These are phyloP conservation scores for Delia radicum DNA, from an alignment of 1,140 invertebrate genomes.

Conservation along the genomic window DNA sequence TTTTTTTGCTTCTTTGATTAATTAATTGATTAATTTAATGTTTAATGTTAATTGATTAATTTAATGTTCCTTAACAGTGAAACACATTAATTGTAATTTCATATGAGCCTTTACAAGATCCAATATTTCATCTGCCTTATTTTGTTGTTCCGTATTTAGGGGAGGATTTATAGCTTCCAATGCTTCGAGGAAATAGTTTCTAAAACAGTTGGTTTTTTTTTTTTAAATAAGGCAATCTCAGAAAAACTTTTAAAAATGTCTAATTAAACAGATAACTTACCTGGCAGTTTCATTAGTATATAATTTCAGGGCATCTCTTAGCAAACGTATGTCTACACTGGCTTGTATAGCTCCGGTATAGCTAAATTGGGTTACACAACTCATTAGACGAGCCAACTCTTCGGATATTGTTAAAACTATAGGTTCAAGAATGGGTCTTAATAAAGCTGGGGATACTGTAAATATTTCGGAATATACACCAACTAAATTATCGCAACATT, in stretches of 20 bases:
- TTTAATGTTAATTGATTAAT: no score
- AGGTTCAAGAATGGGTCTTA: conserved; percentile 75
- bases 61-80: conserved; percentile 46
- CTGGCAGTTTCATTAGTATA: conserved; percentile 54
- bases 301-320: conserved; percentile 45
- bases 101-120: conserved; percentile 52
- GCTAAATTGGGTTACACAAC: conserved; percentile 62
- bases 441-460: conserved; percentile 72
- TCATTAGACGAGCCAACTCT: conserved; percentile 83
- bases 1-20: no score
- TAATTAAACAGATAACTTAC: conserved; percentile 30
- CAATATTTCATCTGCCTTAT: conserved; percentile 52
- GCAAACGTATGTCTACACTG: conserved; percentile 47
- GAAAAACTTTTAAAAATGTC: no score
- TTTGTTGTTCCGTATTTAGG: conserved; percentile 42
- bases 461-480: conserved; percentile 88
- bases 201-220: conserved; percentile 19
- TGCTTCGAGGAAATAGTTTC: conserved; percentile 53
- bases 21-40: no score
- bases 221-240: neutral
- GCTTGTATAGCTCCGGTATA: conserved; percentile 52
- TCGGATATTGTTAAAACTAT: conserved; percentile 89
- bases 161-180: conserved; percentile 54
- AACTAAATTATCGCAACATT: conserved; percentile 88
- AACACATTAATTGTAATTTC: conserved; percentile 55